Evolutionary conservation across 2,888 invertebrate species (phyloP).

Genomic region (Himalopsyche kuldschensis): DNA sequence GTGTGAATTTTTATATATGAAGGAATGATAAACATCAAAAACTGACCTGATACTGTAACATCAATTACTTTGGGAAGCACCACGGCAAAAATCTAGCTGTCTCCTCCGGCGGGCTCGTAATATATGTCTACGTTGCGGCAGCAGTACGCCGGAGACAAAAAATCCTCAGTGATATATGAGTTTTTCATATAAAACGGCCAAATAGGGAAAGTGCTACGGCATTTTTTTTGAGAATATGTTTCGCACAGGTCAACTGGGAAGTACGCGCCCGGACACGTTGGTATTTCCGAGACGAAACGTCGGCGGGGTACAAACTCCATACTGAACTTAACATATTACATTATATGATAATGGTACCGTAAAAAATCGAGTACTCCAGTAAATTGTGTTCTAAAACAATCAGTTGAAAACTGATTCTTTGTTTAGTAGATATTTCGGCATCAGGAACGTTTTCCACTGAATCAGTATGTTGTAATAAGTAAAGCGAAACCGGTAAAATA

Average conservation of each 20-base stretch:
- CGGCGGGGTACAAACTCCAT: background rate
- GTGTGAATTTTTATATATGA: too few relatives aligned
- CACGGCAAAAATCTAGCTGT: background rate
- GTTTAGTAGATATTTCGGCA: too few relatives aligned
- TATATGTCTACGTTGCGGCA: background rate
- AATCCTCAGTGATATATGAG: constrained; percentile 1
- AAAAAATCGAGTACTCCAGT: too few relatives aligned
- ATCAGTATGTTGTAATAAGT: too few relatives aligned
- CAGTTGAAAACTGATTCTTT: too few relatives aligned
- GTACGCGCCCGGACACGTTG: background rate
- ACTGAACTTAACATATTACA: background rate
- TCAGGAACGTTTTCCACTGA: too few relatives aligned
- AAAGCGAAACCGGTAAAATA: too few relatives aligned
- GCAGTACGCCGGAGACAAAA: background rate
- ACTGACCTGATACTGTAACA: background rate
- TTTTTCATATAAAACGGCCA: background rate
- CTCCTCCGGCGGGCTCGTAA: background rate
- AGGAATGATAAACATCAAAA: background rate
- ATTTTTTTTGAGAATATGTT: background rate
- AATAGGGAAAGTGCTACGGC: background rate
- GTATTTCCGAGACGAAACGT: background rate
- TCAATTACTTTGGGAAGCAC: background rate
- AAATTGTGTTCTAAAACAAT: too few relatives aligned
- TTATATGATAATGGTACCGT: too few relatives aligned
- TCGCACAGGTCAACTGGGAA: background rate